phyloP scores from a whole-genome alignment of 2,797 vertebrate species.

The Glyptemys insculpta region DNA sequence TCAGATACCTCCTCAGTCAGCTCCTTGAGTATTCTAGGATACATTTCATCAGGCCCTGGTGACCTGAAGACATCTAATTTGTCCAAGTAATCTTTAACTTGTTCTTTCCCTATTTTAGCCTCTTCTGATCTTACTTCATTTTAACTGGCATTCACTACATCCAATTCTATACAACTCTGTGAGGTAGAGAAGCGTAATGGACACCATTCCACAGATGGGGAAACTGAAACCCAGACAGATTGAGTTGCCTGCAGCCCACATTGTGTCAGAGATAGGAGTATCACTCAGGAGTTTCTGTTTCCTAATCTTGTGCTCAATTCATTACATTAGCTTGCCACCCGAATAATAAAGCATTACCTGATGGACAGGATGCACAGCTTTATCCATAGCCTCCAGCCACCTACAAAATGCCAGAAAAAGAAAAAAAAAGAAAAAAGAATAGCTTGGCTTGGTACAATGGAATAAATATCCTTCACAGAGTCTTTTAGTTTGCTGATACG shows the following conservation, averaged over 20 bases:
- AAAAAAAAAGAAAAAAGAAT: neutral
- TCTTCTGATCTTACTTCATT: too few relatives aligned
- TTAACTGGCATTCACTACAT: too few relatives aligned
- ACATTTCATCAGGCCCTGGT: too few relatives aligned
- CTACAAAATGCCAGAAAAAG: conserved; percentile 71
- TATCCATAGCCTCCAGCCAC: conserved; percentile 92
- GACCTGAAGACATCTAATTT: too few relatives aligned
- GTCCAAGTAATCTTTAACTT: too few relatives aligned
- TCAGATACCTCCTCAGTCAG: too few relatives aligned
- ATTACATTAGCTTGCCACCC: neutral
- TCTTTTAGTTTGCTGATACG: neutral
- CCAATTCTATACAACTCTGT: neutral
- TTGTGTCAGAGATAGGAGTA: neutral
- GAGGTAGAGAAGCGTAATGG: neutral
- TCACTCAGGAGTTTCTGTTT: neutral
- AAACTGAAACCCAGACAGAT: neutral
- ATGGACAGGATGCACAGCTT: conserved; percentile 87
- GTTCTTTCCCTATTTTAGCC: too few relatives aligned
- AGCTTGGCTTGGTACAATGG: neutral
- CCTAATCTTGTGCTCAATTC: neutral
- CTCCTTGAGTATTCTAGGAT: too few relatives aligned
- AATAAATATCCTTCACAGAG: neutral
- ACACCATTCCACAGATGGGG: neutral
- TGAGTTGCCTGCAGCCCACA: neutral
- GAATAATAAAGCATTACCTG: conserved; percentile 82